Evolutionary conservation across 1,140 invertebrate genomes (phyloP).

Genomic region (Papilio machaon): DNA sequence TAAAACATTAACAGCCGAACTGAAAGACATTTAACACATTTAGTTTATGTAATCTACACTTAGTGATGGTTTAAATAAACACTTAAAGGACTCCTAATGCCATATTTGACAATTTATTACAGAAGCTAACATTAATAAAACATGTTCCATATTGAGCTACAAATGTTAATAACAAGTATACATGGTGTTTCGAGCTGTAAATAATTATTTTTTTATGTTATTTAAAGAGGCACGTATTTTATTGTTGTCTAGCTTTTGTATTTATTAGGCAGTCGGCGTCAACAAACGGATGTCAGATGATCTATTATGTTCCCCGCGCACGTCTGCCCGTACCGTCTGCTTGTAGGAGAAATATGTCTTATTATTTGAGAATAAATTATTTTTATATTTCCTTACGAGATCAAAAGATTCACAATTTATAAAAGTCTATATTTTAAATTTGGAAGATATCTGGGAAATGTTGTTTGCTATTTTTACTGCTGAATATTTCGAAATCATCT

Average conservation of each 20-base stretch:
- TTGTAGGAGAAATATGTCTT: constrained; percentile 34
- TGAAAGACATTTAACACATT: no score
- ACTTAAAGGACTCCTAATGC: no score
- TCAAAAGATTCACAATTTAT: constrained; percentile 24
- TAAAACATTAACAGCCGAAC: not conserved
- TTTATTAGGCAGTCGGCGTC: constrained; percentile 68
- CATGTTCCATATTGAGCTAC: not conserved
- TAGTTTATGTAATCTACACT: no score
- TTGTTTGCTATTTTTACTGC: not conserved
- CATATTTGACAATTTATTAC: no score
- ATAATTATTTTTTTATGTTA: constrained; percentile 31
- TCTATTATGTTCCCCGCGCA: constrained; percentile 68
- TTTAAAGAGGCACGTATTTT: constrained; percentile 43
- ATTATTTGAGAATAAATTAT: constrained; percentile 40
- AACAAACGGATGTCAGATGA: constrained; percentile 69
- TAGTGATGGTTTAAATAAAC: no score
- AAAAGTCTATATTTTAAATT: not conserved
- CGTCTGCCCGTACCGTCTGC: constrained; percentile 58
- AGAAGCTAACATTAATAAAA: not conserved
- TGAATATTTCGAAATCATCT: not conserved
- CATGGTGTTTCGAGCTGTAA: not conserved
- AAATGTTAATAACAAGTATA: not conserved
- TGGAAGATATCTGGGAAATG: constrained; percentile 2
- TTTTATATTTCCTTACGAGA: not conserved
- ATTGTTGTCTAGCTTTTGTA: constrained; percentile 50